Conservation (phyloP, 2,888 invertebrate species). For the Empis livida region DNA sequence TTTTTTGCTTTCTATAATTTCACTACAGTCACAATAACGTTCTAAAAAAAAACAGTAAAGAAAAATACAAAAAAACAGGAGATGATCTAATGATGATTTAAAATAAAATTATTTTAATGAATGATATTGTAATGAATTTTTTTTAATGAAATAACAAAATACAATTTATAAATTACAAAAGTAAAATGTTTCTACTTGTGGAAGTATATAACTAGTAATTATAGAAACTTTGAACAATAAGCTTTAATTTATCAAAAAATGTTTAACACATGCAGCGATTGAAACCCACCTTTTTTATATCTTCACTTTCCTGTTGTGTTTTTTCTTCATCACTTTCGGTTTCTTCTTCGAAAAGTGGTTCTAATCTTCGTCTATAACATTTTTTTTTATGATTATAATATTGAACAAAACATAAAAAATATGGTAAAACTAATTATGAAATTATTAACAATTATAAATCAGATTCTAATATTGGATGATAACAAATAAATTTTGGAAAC, state of each 20-base stretch:
- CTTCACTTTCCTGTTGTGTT: conserved; percentile 34
- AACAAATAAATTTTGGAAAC: no score
- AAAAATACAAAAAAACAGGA: conserved; percentile 14
- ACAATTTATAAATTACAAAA: not conserved
- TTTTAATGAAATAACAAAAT: not conserved
- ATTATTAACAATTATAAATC: no score
- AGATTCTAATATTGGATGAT: no score
- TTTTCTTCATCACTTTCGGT: conserved; percentile 49
- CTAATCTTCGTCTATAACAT: conserved; percentile 56
- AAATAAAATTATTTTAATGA: not conserved
- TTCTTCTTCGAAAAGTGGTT: conserved; percentile 74
- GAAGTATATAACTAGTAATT: not conserved
- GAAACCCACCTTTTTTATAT: conserved; percentile 35
- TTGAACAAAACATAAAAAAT: not conserved
- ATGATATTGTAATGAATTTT: not conserved
- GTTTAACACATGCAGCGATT: conserved; percentile 8
- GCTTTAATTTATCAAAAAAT: no score
- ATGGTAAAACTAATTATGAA: conserved; percentile 1
- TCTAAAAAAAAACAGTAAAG: conserved; percentile 23
- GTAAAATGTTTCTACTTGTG: not conserved
- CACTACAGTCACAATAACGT: conserved; percentile 36
- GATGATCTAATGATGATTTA: conserved; percentile 12
- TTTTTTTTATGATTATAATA: no score
- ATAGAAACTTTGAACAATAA: no score
- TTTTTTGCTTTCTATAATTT: conserved; percentile 26